These are phyloP conservation scores for Polietes domitor DNA, from an alignment of 2,888 invertebrate species.

Conservation along the genomic window DNA sequence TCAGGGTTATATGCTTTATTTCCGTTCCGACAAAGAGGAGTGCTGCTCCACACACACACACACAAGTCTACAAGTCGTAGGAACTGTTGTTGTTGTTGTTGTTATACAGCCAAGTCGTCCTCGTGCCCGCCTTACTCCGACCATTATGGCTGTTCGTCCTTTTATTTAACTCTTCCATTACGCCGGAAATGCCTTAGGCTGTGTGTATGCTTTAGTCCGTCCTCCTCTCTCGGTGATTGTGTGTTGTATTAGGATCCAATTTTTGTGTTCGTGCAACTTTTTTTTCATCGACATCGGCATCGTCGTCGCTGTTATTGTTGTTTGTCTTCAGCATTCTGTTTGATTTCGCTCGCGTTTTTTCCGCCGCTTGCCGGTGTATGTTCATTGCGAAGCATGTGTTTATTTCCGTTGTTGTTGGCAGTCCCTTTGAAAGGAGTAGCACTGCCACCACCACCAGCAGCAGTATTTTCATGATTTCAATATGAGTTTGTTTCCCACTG, in stretches of 20 bases:
- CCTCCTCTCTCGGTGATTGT: not conserved
- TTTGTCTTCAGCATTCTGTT: slow-evolving; percentile 55
- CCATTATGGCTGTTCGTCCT: not conserved
- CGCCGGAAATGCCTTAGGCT: slow-evolving; percentile 68
- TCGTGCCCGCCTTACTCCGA: slow-evolving; percentile 22
- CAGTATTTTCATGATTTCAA: slow-evolving; percentile 48
- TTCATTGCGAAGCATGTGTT: slow-evolving; percentile 37
- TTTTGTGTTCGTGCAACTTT: slow-evolving; percentile 48
- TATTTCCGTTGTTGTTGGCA: slow-evolving; percentile 58
- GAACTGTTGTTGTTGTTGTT: not conserved
- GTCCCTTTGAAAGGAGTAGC: not conserved
- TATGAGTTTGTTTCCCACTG: too few relatives aligned
- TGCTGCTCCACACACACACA: too few relatives aligned
- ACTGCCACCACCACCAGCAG: not conserved
- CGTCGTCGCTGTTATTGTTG: slow-evolving; percentile 56
- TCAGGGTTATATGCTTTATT: slow-evolving; percentile 36
- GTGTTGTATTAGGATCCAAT: slow-evolving; percentile 50
- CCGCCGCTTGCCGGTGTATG: slow-evolving; percentile 22
- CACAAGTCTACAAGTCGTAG: slow-evolving; percentile 24
- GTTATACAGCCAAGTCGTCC: not conserved
- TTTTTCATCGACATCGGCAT: too few relatives aligned
- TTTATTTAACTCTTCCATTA: slow-evolving; percentile 65
- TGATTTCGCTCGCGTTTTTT: slow-evolving; percentile 50
- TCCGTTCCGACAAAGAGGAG: slow-evolving; percentile 26
- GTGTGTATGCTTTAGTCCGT: slow-evolving; percentile 28